Evolutionary conservation across 2,113 vertebrate genomes (phyloP).

Genomic region (Paradoxurus hermaphroditus): DNA sequence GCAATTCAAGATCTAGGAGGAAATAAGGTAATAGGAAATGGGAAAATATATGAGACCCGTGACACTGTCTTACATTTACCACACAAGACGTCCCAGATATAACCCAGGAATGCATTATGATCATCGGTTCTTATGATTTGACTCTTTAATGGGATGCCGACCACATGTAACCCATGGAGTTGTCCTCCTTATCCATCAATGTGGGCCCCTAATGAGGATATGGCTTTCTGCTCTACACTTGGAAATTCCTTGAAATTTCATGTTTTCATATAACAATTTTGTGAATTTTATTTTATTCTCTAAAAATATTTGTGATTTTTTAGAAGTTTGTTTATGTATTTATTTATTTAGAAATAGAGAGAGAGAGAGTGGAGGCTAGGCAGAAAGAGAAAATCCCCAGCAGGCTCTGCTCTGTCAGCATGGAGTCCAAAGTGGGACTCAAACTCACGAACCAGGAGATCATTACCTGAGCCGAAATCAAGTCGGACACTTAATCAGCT

Average conservation of each 20-base stretch:
- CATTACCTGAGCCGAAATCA: too few relatives aligned
- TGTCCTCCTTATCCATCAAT: not conserved
- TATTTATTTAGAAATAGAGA: too few relatives aligned
- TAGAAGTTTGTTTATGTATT: too few relatives aligned
- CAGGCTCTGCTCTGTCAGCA: too few relatives aligned
- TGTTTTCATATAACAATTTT: not conserved
- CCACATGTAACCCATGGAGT: not conserved
- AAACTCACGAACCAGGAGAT: too few relatives aligned
- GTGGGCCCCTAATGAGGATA: not conserved
- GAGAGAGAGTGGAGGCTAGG: too few relatives aligned
- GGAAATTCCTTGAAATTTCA: not conserved
- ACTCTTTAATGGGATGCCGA: not conserved
- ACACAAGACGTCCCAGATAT: not conserved
- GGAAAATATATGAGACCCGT: not conserved
- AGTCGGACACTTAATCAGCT: too few relatives aligned
- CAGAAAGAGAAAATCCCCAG: too few relatives aligned
- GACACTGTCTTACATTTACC: not conserved
- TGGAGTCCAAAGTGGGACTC: too few relatives aligned
- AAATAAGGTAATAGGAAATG: not conserved
- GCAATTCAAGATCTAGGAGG: not conserved
- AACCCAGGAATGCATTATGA: not conserved
- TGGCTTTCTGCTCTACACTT: not conserved
- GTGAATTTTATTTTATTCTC: not conserved
- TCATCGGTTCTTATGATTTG: too few relatives aligned
- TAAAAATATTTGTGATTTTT: not conserved